Evolutionary conservation across 2,888 invertebrate species (phyloP).

Genomic region (Torymus auratus): DNA sequence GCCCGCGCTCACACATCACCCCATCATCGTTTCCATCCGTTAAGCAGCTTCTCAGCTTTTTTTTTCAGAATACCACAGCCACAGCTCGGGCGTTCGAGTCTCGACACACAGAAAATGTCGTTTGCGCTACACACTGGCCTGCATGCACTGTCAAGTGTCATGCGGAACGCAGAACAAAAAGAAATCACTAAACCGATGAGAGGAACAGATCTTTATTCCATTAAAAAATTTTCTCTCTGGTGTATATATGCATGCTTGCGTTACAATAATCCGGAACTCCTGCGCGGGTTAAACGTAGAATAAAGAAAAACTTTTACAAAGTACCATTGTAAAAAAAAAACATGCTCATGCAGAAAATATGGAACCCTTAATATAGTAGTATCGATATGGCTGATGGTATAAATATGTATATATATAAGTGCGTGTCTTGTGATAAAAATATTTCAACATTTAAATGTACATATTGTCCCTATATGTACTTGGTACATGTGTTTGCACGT

Average conservation of each 20-base stretch:
- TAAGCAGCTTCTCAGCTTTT: slow-evolving; percentile 29
- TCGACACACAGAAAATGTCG: slow-evolving; percentile 39
- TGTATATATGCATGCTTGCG: slow-evolving; percentile 48
- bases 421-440: slow-evolving; percentile 39
- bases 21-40: slow-evolving; percentile 27
- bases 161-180: slow-evolving; percentile 55
- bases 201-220: slow-evolving; percentile 57
- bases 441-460: slow-evolving; percentile 15
- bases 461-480: neutral
- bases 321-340: slow-evolving; percentile 48
- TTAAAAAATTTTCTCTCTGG: slow-evolving; percentile 11
- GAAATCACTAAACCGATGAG: slow-evolving; percentile 55
- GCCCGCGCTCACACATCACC: slow-evolving; percentile 36
- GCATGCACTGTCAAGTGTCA: slow-evolving; percentile 55
- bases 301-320: slow-evolving; percentile 41
- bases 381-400: slow-evolving; percentile 33
- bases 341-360: slow-evolving; percentile 56
- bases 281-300: slow-evolving; percentile 51
- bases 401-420: slow-evolving; percentile 4
- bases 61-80: slow-evolving; percentile 34
- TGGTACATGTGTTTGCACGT: slow-evolving; percentile 46
- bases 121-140: slow-evolving; percentile 47
- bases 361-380: slow-evolving; percentile 40
- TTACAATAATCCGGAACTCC: slow-evolving; percentile 49
- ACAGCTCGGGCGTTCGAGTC: slow-evolving; percentile 9